Base-by-base conservation (phyloP, 2,888 invertebrate genomes). In the Tortrix viridana region DNA sequence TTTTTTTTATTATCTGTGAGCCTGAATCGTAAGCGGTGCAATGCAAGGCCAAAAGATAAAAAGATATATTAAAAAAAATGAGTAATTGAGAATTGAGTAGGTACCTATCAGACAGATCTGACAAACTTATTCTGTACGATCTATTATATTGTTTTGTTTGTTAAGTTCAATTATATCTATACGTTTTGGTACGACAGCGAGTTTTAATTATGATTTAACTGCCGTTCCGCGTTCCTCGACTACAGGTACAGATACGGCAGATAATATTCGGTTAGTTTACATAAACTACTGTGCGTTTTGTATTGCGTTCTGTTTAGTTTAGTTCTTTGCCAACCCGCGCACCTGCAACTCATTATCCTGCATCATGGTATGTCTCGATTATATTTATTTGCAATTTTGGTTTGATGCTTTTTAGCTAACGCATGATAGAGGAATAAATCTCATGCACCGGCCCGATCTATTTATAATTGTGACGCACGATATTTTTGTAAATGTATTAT, bases 291-390 rank as follows among this genome's bases (percentile, higher is more conserved):
- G 72, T 75, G 71, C 80, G 70, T 74, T 73, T 74, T 73, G 72
- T 77, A 52, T 14, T 55, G 5, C 41, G 16, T 57, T 47, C 41
- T 22, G 71, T 79, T 81, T 76, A 76, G 80, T 81, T 76, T 74
- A 73, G 70, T 78, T 74, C 67, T 75, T 70, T 76, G 69, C 66
- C 71, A 67, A 72, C 72, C 66, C 74, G 71, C 75, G 60, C 63
- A 52, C 53, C 54, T 65, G 67, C 75, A 74, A 70, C 77, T 66
- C 71, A 67, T 70, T 65, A 65, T 65, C 60, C 61, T 73, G 64
- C 72, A 79, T 71, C 71, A 86, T 86, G 86, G 86, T 86, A 85
- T 71, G 85, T 85, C 69, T 72, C 52, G 65, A 53, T 38, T 52
- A 47, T 52, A 57, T 67, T 56, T 44, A 58, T 37, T 50, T 54